Base-by-base conservation (phyloP, 2,888 invertebrate species). In the Piscicola geometra region DNA sequence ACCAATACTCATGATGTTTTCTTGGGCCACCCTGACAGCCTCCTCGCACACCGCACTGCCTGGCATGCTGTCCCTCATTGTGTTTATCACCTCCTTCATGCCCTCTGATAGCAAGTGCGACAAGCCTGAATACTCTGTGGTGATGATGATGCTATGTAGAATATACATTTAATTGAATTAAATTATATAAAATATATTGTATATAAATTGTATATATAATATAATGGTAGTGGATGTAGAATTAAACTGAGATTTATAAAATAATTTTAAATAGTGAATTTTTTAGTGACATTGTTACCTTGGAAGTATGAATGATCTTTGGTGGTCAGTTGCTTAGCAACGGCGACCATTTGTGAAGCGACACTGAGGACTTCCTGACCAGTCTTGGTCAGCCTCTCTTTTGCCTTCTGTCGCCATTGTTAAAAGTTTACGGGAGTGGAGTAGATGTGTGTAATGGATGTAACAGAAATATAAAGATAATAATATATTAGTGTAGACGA, bases 81-180 rank as follows among this genome's bases (percentile, higher is more conserved):
- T 92, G n/a, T 93, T 90, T 3, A 97, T 95, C 3, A 98, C 89
- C 18, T 90, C 90, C 86, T 97, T 98, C 83, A 99, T 97, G 41
- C 94, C 92, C 85, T 98, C 97, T 0, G 96, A 96, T 0, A 99
- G 95, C 73, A 90, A 91, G 85, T 94, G 96, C 84, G 94, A 95
- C 87, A 96, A 94, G 81, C 90, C 90, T 0, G 97, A 95, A 78
- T 98, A 89, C 77, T 91, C 67, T 67, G 67, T 67, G n/a, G n/a
- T n/a, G n/a, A n/a, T n/a, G n/a, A n/a, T n/a, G n/a, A n/a, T n/a
- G n/a, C n/a, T n/a, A n/a, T n/a, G n/a, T n/a, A n/a, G n/a, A n/a
- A n/a, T n/a, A n/a, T n/a, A n/a, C n/a, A n/a, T n/a, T n/a, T n/a
- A n/a, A n/a, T n/a, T n/a, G n/a, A n/a, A n/a, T n/a, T n/a, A n/a